These are phyloP conservation scores for Rhagoletis zephyria DNA, from an alignment of 1,140 invertebrate species.

Conservation along the genomic window DNA sequence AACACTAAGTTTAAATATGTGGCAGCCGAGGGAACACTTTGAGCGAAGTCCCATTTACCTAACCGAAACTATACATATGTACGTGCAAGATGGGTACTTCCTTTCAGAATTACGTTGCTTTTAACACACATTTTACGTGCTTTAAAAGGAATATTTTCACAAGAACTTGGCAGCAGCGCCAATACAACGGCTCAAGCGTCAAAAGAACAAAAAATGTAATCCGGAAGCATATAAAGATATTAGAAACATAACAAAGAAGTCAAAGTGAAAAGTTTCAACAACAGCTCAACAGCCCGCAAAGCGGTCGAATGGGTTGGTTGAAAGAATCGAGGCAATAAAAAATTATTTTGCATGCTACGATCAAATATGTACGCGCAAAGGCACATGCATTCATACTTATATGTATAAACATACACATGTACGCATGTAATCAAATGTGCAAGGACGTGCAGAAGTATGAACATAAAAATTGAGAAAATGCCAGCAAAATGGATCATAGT, in stretches of 20 bases:
- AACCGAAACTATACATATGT: neutral
- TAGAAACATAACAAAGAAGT: constrained; percentile 72
- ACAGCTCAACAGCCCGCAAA: neutral
- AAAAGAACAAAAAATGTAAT: neutral
- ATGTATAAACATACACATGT: neutral
- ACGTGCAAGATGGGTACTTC: neutral
- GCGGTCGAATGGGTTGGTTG: neutral
- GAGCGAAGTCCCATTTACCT: too few relatives aligned
- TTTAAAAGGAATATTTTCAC: neutral
- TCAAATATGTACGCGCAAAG: neutral
- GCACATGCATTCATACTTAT: neutral
- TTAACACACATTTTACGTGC: neutral
- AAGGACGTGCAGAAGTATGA: neutral
- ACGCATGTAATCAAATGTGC: neutral
- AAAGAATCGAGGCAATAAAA: neutral
- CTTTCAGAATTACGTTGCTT: neutral
- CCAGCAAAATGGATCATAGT: neutral
- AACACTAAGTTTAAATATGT: too few relatives aligned
- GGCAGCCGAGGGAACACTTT: too few relatives aligned
- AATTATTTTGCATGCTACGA: neutral
- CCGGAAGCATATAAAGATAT: constrained; percentile 44
- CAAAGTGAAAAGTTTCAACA: constrained; percentile 72
- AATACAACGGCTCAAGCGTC: neutral
- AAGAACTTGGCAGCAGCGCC: neutral
- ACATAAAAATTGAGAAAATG: constrained; percentile 7